Evolutionary conservation across 2,888 invertebrate genomes (phyloP).

Genomic region (Deilephila elpenor): DNA sequence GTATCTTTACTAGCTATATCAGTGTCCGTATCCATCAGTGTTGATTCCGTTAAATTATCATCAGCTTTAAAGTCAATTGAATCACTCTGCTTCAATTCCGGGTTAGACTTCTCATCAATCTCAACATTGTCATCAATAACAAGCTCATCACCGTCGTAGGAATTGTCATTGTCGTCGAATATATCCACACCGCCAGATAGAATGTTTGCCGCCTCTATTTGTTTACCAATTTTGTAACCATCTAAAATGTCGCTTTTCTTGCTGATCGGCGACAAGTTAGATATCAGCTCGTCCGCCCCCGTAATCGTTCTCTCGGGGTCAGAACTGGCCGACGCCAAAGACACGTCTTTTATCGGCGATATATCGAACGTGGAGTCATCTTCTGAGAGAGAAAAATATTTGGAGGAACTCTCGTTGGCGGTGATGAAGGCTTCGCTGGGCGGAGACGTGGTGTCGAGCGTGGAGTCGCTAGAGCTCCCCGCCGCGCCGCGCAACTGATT

Average conservation of each 20-base stretch:
- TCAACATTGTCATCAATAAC: conserved; percentile 79
- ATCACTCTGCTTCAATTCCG: conserved; percentile 53
- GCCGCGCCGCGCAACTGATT: conserved; percentile 74
- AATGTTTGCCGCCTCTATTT: conserved; percentile 80
- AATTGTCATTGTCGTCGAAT: conserved; percentile 82
- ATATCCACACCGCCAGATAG: conserved; percentile 79
- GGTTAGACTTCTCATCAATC: conserved; percentile 62
- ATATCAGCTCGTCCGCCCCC: conserved; percentile 61
- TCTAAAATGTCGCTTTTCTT: conserved; percentile 69
- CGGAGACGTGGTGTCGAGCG: conserved; percentile 70
- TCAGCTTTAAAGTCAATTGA: conserved; percentile 50
- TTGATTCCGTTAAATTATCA: conserved; percentile 50
- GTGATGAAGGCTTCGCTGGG: conserved; percentile 75
- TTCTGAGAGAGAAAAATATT: conserved; percentile 78
- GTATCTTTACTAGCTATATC: conserved; percentile 68
- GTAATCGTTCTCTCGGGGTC: conserved; percentile 56
- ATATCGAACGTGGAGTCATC: conserved; percentile 72
- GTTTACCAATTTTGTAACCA: conserved; percentile 74
- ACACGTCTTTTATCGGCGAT: conserved; percentile 67
- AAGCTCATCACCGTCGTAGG: conserved; percentile 78
- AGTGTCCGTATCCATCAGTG: conserved; percentile 54
- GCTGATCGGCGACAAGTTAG: conserved; percentile 70
- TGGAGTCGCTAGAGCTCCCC: conserved; percentile 69
- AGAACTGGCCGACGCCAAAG: conserved; percentile 52
- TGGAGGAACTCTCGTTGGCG: conserved; percentile 75